These are phyloP conservation scores for Diaprepes abbreviatus DNA, from an alignment of 2,888 invertebrate species.

Conservation along the genomic window DNA sequence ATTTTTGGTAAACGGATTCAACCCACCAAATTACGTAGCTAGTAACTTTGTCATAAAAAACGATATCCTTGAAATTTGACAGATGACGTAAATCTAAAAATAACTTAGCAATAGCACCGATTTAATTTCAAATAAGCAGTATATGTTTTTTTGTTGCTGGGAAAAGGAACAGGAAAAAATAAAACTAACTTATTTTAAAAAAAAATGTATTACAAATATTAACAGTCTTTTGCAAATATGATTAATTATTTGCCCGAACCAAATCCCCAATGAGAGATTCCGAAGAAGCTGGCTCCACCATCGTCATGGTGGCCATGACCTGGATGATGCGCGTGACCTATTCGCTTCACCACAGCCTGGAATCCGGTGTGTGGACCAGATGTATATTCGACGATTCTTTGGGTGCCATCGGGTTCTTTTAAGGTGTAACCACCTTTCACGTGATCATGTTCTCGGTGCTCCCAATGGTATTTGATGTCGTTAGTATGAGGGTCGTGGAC, in stretches of 20 bases:
- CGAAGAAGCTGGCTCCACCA: constrained; percentile 57
- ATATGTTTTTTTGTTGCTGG: too few species aligned
- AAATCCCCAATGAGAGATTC: constrained; percentile 54
- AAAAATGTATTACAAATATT: too few species aligned
- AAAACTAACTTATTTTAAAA: too few species aligned
- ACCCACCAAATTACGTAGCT: too few species aligned
- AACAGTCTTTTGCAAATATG: too few species aligned
- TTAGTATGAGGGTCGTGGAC: constrained; percentile 65
- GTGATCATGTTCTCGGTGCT: constrained; percentile 62
- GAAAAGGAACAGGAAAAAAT: too few species aligned
- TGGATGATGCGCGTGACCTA: constrained; percentile 57
- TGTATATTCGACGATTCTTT: constrained; percentile 63
- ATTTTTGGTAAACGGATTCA: too few species aligned
- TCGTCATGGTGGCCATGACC: constrained; percentile 52
- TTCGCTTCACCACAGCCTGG: constrained; percentile 54
- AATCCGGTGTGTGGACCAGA: constrained; percentile 58
- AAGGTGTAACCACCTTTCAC: constrained; percentile 64
- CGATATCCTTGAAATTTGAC: too few species aligned
- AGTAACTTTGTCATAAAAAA: too few species aligned
- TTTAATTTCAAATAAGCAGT: too few species aligned
- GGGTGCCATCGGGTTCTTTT: constrained; percentile 65
- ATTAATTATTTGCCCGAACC: constrained; percentile 41
- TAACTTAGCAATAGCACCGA: too few species aligned
- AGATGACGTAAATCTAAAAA: too few species aligned
- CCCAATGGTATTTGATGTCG: constrained; percentile 63